Conservation (phyloP, 1,140 invertebrate genomes). For the Globodera rostochiensis region DNA sequence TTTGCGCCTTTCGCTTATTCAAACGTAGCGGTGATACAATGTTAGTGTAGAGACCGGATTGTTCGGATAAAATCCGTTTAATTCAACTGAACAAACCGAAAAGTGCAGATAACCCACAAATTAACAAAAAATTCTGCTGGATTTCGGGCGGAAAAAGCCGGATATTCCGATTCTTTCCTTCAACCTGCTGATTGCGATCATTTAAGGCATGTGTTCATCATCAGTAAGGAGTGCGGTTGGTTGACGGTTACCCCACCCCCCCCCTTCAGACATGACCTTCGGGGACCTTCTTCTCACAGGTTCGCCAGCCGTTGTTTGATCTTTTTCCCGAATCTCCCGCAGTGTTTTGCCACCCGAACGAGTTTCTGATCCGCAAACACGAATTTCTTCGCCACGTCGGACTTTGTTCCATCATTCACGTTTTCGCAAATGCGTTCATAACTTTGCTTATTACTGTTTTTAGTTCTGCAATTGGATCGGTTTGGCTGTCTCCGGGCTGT, state of each 20-base stretch:
- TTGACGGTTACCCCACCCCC: neutral
- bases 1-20: slow-evolving; percentile 65
- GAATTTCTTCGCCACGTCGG: slow-evolving; percentile 61
- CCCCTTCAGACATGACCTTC: slow-evolving; percentile 54
- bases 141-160: too few relatives aligned
- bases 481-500: slow-evolving; percentile 63
- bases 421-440: neutral
- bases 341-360: slow-evolving; percentile 65
- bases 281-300: slow-evolving; percentile 63
- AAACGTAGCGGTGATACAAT: slow-evolving; percentile 65
- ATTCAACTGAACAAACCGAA: too few relatives aligned
- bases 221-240: neutral
- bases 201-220: slow-evolving; percentile 8
- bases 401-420: slow-evolving; percentile 59
- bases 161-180: neutral
- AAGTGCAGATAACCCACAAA: too few relatives aligned
- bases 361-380: slow-evolving; percentile 62
- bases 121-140: too few relatives aligned
- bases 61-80: too few relatives aligned
- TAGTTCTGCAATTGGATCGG: slow-evolving; percentile 62
- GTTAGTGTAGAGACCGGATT: slow-evolving; percentile 59
- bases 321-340: slow-evolving; percentile 36
- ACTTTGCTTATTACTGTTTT: neutral
- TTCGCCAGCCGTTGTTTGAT: slow-evolving; percentile 24
- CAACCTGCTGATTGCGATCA: too few relatives aligned